Percentiles rank a stretch among this genome's conserved stretches.
Evolutionary conservation across 2,113 vertebrate genomes (phyloP).

Genomic region (Pogona vitticeps): DNA sequence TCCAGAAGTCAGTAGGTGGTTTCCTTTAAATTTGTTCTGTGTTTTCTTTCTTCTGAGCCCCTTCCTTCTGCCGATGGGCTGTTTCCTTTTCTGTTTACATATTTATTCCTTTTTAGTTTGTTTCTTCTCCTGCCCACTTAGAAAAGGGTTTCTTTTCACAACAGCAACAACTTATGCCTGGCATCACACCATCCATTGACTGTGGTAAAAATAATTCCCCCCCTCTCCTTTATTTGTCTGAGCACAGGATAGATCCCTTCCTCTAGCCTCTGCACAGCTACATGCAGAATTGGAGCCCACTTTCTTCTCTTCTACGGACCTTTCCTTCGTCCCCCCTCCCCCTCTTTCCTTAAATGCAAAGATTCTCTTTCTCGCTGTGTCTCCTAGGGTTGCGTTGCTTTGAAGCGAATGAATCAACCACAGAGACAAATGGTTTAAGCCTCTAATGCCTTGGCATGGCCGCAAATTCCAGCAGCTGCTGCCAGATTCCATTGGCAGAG

Average conservation of each 20-base stretch:
- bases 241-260: not conserved
- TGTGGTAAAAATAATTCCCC: not conserved
- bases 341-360: not conserved
- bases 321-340: fast-evolving
- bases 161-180: not conserved
- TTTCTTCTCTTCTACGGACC: not conserved
- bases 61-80: not conserved
- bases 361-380: not conserved
- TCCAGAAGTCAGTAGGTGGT: constrained; percentile 36
- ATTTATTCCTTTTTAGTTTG: constrained; percentile 29
- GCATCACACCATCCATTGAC: not conserved
- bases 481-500: fast-evolving
- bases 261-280: not conserved
- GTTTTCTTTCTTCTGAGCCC: constrained; percentile 34
- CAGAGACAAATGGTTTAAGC: fast-evolving
- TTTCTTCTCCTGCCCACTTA: not conserved
- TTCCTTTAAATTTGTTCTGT: constrained; percentile 50
- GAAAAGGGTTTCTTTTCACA: not conserved
- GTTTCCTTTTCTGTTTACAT: constrained; percentile 46
- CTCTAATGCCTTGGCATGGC: not conserved
- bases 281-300: not conserved
- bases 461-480: not conserved
- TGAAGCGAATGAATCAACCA: not conserved
- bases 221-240: not conserved
- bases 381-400: not conserved